A percentile compares a stretch with the other conserved stretches of the same genome.
These are phyloP conservation scores for Orussus abietinus DNA, from an alignment of 1,140 invertebrate genomes.

Conservation along the genomic window DNA sequence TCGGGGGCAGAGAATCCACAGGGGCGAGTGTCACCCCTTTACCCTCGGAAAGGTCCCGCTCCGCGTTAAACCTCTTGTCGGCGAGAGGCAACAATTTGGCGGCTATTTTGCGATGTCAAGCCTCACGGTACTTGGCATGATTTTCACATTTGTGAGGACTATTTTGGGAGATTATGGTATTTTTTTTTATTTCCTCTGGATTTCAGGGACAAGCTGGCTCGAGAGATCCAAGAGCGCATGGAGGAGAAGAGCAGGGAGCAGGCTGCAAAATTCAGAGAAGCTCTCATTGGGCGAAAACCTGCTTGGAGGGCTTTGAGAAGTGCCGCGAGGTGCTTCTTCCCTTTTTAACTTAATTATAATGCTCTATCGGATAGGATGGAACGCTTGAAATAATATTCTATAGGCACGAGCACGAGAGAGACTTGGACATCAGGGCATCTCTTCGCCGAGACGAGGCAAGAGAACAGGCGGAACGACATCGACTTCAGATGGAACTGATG, in stretches of 20 bases:
- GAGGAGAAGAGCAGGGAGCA: conserved; percentile 58
- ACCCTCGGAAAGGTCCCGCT: conserved; percentile 43
- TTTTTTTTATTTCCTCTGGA: conserved; percentile 7
- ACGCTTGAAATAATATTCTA: conserved; percentile 17
- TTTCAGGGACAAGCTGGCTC: conserved; percentile 59
- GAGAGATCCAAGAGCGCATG: conserved; percentile 58
- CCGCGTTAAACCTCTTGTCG: conserved; percentile 48
- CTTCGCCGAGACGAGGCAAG: conserved; percentile 63
- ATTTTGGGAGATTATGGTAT: not conserved
- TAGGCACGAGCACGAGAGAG: conserved; percentile 60
- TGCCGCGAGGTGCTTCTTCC: conserved; percentile 35
- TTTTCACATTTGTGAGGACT: not conserved
- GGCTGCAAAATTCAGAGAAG: conserved; percentile 57
- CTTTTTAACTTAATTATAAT: not conserved
- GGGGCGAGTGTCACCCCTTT: conserved; percentile 33
- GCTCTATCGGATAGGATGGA: not conserved
- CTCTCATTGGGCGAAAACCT: conserved; percentile 60
- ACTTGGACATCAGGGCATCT: conserved; percentile 62
- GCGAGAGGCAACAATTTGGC: conserved; percentile 65
- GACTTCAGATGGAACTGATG: conserved; percentile 69
- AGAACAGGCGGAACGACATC: conserved; percentile 62
- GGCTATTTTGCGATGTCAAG: conserved; percentile 65
- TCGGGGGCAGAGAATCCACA: conserved; percentile 31
- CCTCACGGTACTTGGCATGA: conserved; percentile 51
- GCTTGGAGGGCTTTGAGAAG: conserved; percentile 66